Percentiles rank a stretch among this genome's conserved stretches.
Evolutionary conservation across 2,113 vertebrate genomes (phyloP).

Genomic region (Aptenodytes forsteri): DNA sequence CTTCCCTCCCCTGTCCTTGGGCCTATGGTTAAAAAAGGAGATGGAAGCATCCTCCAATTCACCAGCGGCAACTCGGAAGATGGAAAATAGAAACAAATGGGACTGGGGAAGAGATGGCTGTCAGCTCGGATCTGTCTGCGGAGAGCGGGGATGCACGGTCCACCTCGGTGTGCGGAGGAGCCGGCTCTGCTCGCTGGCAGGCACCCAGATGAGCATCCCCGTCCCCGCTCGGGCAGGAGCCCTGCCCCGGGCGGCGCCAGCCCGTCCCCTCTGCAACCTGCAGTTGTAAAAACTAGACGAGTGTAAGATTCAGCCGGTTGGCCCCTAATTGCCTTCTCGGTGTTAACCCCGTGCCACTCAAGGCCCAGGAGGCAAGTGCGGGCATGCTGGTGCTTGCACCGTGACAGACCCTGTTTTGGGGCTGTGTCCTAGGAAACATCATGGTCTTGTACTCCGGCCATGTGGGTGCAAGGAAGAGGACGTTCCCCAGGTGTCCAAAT

Average conservation of each 20-base stretch:
- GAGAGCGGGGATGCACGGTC: fast-evolving
- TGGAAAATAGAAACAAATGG: not conserved
- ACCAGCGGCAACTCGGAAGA: not conserved
- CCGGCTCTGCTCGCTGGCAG: not conserved
- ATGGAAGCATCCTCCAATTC: not conserved
- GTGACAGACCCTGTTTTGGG: not conserved
- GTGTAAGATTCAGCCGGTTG: fast-evolving
- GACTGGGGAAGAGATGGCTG: not conserved
- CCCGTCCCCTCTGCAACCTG: fast-evolving
- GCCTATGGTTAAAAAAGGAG: not conserved
- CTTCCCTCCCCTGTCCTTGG: not conserved
- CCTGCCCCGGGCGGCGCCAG: not conserved
- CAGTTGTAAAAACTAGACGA: fast-evolving
- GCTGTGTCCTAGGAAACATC: not conserved
- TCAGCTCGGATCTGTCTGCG: not conserved
- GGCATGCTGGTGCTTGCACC: not conserved
- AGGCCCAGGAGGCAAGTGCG: not conserved
- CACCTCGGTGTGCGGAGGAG: fast-evolving
- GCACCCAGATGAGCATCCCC: fast-evolving
- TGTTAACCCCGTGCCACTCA: fast-evolving
- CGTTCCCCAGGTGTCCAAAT: not conserved
- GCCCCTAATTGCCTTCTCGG: not conserved
- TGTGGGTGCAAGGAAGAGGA: not conserved
- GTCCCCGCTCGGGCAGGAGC: not conserved
- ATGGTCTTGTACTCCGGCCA: fast-evolving